Percentiles rank a stretch among this genome's conserved stretches.
These are phyloP conservation scores for Lepidochrysops patricia DNA, from an alignment of 2,888 invertebrate genomes.

Conservation along the genomic window DNA sequence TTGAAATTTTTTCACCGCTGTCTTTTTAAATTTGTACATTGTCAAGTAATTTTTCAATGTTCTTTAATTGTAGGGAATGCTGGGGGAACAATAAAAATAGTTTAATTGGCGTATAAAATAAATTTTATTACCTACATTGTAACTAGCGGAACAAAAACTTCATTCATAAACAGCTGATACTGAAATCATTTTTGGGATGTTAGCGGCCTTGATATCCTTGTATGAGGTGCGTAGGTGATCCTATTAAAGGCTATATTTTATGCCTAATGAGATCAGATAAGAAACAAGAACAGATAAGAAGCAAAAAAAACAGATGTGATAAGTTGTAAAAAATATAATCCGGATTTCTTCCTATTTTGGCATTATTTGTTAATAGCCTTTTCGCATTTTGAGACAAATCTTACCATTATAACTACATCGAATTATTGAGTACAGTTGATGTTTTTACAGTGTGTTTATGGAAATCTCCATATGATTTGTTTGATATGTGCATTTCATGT, in stretches of 20 bases:
- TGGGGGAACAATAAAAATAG: not conserved
- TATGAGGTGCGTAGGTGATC: not conserved
- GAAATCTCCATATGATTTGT: slow-evolving; percentile 5
- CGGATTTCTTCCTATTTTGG: no score
- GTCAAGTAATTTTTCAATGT: not conserved
- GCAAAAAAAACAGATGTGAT: not conserved
- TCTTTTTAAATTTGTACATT: not conserved
- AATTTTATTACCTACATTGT: not conserved
- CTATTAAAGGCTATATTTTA: not conserved
- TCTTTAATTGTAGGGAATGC: not conserved
- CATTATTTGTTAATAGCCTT: no score
- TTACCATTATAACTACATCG: no score
- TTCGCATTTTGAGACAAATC: no score
- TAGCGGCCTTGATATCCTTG: not conserved
- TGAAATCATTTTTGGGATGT: not conserved
- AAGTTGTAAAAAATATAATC: no score
- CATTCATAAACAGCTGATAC: not conserved
- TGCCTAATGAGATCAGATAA: slow-evolving; percentile 3
- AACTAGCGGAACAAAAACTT: not conserved
- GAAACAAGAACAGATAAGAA: not conserved
- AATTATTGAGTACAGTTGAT: no score
- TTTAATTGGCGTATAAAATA: not conserved
- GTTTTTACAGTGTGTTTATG: not conserved
- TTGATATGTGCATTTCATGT: slow-evolving; percentile 19
- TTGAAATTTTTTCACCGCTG: not conserved